Percentiles rank a stretch among this genome's conserved stretches.
phyloP scores from a whole-genome alignment of 2,888 invertebrate species.

The Pheosia tremula region DNA sequence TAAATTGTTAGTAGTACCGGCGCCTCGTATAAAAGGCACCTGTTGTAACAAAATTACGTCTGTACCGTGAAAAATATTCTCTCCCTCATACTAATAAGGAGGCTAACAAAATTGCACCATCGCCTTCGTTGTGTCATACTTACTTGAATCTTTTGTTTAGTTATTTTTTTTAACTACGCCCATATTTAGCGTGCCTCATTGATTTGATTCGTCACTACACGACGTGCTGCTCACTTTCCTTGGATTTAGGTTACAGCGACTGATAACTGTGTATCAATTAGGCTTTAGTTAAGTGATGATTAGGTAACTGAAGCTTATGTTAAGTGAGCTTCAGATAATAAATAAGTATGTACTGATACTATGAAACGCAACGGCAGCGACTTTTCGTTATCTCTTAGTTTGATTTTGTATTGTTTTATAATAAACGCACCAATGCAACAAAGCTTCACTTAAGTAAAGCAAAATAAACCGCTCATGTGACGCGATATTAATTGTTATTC shows the following conservation, averaged over 20 bases:
- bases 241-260: too few species aligned
- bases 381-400: too few species aligned
- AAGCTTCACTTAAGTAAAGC: not conserved
- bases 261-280: too few species aligned
- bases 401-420: not conserved
- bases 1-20: conserved; percentile 1
- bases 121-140: not conserved
- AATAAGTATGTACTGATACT: too few species aligned
- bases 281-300: too few species aligned
- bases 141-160: not conserved
- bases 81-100: too few species aligned
- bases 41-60: not conserved
- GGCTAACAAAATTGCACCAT: too few species aligned
- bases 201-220: not conserved
- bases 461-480: not conserved
- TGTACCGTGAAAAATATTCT: not conserved
- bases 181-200: not conserved
- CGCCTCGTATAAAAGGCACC: not conserved
- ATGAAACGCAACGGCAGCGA: too few species aligned
- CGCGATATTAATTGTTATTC: not conserved
- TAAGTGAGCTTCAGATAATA: too few species aligned
- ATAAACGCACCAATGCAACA: not conserved
- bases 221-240: not conserved
- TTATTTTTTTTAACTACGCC: not conserved
- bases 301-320: too few species aligned